Conservation (phyloP, 2,888 invertebrate genomes). For the Rhyacophila evoluta region DNA sequence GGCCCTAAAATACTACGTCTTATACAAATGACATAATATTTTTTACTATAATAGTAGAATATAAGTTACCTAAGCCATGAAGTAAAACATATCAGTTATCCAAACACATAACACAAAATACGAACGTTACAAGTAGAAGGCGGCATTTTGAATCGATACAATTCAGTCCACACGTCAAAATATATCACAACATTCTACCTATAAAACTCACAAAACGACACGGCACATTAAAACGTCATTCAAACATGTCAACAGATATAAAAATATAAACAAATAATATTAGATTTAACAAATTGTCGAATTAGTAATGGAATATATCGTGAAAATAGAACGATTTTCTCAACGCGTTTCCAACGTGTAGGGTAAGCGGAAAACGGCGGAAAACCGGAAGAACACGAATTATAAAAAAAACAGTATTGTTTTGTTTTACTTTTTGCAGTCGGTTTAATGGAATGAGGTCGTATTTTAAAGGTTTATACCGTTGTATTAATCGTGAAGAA, state of each 20-base stretch:
- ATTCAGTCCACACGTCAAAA: slow-evolving; percentile 8
- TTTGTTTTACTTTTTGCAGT: background rate
- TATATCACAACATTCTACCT: background rate
- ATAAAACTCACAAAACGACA: background rate
- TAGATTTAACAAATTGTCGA: no score
- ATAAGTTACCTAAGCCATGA: no score
- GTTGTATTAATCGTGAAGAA: background rate
- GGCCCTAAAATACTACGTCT: no score
- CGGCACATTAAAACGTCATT: background rate
- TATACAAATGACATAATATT: no score
- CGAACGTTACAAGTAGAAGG: background rate
- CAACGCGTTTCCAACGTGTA: background rate
- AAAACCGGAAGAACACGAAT: slow-evolving; percentile 14
- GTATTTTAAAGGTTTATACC: background rate
- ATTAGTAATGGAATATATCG: background rate
- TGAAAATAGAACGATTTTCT: background rate
- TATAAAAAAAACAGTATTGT: background rate
- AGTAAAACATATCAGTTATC: background rate
- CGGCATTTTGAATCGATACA: background rate
- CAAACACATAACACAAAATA: background rate
- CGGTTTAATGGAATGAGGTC: background rate
- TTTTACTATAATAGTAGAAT: no score
- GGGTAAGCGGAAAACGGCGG: background rate
- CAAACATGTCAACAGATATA: background rate
- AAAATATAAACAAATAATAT: background rate